Base-by-base conservation (phyloP, 2,888 invertebrate species). In the Podabrus alpinus region DNA sequence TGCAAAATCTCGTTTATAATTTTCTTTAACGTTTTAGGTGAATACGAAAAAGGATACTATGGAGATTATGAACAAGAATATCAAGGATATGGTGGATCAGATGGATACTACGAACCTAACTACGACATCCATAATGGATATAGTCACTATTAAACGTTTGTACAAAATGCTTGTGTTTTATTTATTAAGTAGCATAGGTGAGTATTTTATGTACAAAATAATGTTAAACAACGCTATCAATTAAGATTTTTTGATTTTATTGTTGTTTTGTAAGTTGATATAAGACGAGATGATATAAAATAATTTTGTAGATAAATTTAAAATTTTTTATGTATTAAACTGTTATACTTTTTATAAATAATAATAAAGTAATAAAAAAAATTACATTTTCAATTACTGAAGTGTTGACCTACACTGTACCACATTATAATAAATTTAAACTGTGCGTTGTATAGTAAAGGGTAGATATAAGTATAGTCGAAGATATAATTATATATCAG, bases 1-100 rank as follows among this genome's bases (percentile, higher is more conserved):
- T 45, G n/a, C 21, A 7, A 24, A 24, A 7, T 0, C 7, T n/a
- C n/a, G n/a, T 9, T 45, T n/a, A 7, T 29, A 25, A 29, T 29
- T 17, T 19, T 73, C 19, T 45, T 76, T 15, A 15, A 66, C 61
- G 19, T 77, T 75, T 17, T 59, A 77, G 77, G 75, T 64, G 68
- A 69, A 13, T 75, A 75, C 29, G 70, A 67, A 15, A 77, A 77
- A 68, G 77, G 64, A 29, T 77, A 74, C 62, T 76, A 74, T 59
- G 72, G 66, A 19, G 77, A 77, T 73, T 77, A 77, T 24, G 75
- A 75, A 66, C 74, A 72, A 16, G 69, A 70, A 11, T 72, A 74
- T 59, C 70, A 25, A 45, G 45, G 45, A 45, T 45, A 45, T 45
- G 45, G 45, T n/a, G 45, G 45, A 45, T 45, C n/a, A n/a, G 45